Evolutionary conservation across 2,113 vertebrate species (phyloP), one percentile per base, ranked within the genome.

Genomic region (Acanthochromis polyacanthus): DNA sequence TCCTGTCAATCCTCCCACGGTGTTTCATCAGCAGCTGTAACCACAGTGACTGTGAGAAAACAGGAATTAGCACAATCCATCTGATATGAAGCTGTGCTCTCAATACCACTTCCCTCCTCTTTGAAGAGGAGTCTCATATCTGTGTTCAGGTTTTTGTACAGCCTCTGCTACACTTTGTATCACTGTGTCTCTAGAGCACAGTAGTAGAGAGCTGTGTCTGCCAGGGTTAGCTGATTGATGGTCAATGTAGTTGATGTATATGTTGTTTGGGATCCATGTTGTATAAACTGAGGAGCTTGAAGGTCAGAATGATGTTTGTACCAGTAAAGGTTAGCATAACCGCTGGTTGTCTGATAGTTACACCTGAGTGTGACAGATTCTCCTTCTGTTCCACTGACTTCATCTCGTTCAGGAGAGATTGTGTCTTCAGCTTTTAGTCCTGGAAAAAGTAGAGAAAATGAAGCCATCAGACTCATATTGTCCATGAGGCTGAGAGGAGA

Each of bases 91-190:
- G 74, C 0, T 2, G 48, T 71, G 63, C 9, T 71, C 62, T 82
- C 10, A 67, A 76, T 0, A 28, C 61, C 77, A 71, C 71, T 80
- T 82, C 76, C 36, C 80, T 80, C 63, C 46, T 80, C 64, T 77
- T 52, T 70, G 53, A 73, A 57, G 63, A 60, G 36, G 8, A 59
- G 43, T 60, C 53, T 36, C 15, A 69, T 78, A 74, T 69, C 56
- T 73, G 80, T 58, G 36, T 65, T 75, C 61, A 82, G 66, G 32
- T 86, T 79, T 82, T 80, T 86, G 71, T 86, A 51, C 71, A 86
- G 75, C 71, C 66, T 82, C 71, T 53, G 67, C 60, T 62, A 71
- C 50, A 58, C 70, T 78, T 73, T 78, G 64, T 53, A 61, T 77
- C 83, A 82, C 70, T 66, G 80, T 87, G 81, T 57, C 11, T 74